Base-by-base conservation (phyloP, 64 coral and sea anemone genomes). In the Dendronephthya gigantea region DNA sequence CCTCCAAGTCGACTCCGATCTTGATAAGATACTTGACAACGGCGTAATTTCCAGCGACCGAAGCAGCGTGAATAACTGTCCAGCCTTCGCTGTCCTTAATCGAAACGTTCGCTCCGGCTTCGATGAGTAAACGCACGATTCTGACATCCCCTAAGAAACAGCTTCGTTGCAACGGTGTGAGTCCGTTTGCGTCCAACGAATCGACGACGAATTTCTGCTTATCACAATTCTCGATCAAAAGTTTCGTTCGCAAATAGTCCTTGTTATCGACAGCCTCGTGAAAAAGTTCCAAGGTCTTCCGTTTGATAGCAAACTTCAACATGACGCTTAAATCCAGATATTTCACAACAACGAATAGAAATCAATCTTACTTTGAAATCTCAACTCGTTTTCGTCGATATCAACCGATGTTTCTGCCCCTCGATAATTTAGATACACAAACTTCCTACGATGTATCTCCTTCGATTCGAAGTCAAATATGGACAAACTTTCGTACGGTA, bases 261-360 rank as follows among this genome's bases (percentile, higher is more conserved):
- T 79, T 79, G 72, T 79, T 79, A 34, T 79, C 72, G 22, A 79
- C 72, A 19, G 72, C 72, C 29, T 79, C 72, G 31, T 79, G 72
- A 33, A 36, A 79, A 34, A 79, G 36, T 39, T 79, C 72, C 72
- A 79, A 79, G 36, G 72, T 79, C 32, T 79, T 79, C 14, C 72
- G 72, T 39, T 34, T 79, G 10, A 79, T 79, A 12, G 72, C 72
- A 19, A 79, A 79, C 36, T 79, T 79, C 31, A 79, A 79, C 72
- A 79, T 79, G 8, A 9, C 37, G 19, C 32, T 29, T 12, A 39
- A 14, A 19, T 29, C 32, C n/a, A n/a, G 19, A 28, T 79, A 39
- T 12, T 5, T 19, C 36, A 36, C 27, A 36, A 79, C 29, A 45
- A 45, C 41, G 41, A 45, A 62, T 62, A 22, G 19, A 62, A 62